These are phyloP conservation scores for Caenorhabditis parvicauda DNA, from an alignment of 2,888 invertebrate genomes.

Conservation along the genomic window DNA sequence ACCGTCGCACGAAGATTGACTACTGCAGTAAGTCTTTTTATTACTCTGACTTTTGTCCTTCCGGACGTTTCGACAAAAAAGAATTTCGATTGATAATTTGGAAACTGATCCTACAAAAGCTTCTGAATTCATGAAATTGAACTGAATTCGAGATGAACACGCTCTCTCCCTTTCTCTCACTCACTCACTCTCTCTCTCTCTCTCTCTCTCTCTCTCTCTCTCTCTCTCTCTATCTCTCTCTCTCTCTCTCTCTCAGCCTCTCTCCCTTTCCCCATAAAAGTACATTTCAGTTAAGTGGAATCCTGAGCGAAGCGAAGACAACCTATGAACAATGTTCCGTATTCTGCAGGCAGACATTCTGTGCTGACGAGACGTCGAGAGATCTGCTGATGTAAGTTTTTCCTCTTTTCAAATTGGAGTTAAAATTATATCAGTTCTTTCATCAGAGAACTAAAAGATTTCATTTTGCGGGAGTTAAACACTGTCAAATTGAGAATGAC, in stretches of 20 bases:
- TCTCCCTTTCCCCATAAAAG: not conserved
- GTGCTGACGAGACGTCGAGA: conserved; percentile 21
- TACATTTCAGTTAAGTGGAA: not conserved
- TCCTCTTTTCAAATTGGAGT: not conserved
- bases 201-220: not conserved
- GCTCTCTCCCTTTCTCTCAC: no score
- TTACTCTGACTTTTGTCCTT: not conserved
- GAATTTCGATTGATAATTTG: no score
- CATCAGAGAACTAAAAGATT: no score
- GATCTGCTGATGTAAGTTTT: conserved; percentile 20
- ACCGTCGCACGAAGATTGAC: conserved; percentile 12
- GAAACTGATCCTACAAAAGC: no score
- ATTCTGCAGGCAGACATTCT: conserved; percentile 18
- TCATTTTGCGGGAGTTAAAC: no score
- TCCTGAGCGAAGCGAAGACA: conserved; percentile 5
- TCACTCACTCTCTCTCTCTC: no score
- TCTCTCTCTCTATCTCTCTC: no score
- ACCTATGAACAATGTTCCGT: conserved; percentile 23
- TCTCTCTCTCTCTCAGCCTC: no score
- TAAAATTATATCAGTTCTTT: not conserved
- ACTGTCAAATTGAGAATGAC: no score
- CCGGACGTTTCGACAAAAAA: no score
- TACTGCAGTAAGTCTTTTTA: conserved; percentile 5
- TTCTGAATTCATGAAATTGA: no score
- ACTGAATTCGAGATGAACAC: no score